Conservation (phyloP, 1,140 invertebrate species). For the Drosophila eugracilis region DNA sequence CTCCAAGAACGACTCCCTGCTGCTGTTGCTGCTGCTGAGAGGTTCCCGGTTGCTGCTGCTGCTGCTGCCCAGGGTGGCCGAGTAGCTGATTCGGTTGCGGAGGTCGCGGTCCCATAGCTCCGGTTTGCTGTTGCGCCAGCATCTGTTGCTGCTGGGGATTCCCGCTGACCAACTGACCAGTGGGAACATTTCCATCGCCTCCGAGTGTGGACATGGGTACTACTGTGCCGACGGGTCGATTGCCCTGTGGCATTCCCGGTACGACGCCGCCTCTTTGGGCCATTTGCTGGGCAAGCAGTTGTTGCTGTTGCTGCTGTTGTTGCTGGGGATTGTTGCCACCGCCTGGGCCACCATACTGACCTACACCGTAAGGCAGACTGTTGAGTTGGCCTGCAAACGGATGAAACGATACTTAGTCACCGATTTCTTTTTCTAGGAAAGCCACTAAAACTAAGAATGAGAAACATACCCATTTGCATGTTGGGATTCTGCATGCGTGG, state of each 20-base stretch:
- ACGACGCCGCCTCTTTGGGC: slow-evolving; percentile 86
- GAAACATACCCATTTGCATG: slow-evolving; percentile 78
- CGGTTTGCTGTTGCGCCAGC: slow-evolving; percentile 84
- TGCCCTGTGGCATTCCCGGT: slow-evolving; percentile 85
- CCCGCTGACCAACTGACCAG: slow-evolving; percentile 44
- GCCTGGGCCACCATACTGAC: slow-evolving; percentile 74
- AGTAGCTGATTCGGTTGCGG: slow-evolving; percentile 70
- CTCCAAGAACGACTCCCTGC: slow-evolving; percentile 28
- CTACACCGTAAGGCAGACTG: slow-evolving; percentile 80
- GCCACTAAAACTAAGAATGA: neutral
- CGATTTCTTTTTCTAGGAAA: neutral
- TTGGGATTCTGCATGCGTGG: slow-evolving; percentile 85
- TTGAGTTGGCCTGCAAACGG: slow-evolving; percentile 71
- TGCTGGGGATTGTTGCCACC: slow-evolving; percentile 66
- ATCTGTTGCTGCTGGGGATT: slow-evolving; percentile 79
- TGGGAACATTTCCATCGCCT: slow-evolving; percentile 85
- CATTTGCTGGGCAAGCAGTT: slow-evolving; percentile 76
- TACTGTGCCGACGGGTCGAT: slow-evolving; percentile 72
- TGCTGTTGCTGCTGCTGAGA: slow-evolving; percentile 61
- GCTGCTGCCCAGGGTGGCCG: slow-evolving; percentile 62
- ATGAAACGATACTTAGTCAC: neutral
- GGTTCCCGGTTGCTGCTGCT: slow-evolving; percentile 69
- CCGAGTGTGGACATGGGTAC: slow-evolving; percentile 85
- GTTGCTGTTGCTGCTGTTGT: slow-evolving; percentile 76
- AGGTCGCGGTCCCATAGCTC: slow-evolving; percentile 61